Percentiles rank a stretch among this genome's conserved stretches.
phyloP scores from a whole-genome alignment of 2,113 vertebrate genomes.

The Barnardius zonarius region DNA sequence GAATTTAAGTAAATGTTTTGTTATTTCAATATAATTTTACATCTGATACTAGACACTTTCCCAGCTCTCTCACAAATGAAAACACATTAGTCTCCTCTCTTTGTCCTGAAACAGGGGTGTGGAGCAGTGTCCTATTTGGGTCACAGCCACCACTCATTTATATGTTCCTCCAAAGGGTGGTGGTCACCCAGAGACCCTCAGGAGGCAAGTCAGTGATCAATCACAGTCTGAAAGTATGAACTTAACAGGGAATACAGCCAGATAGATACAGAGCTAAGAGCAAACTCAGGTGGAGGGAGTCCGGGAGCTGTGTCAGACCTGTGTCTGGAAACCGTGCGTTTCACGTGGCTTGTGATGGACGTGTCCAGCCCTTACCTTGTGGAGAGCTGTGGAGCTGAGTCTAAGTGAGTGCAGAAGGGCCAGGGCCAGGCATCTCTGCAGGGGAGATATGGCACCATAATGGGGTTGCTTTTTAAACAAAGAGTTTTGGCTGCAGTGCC shows the following conservation, averaged over 20 bases:
- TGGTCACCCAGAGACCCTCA: not conserved
- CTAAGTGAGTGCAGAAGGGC: not conserved
- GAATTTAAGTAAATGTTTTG: constrained; percentile 30
- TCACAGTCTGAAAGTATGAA: not conserved
- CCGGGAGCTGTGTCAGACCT: not conserved
- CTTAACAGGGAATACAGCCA: not conserved
- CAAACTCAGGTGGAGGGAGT: not conserved
- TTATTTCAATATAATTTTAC: constrained; percentile 51
- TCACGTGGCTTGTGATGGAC: not conserved
- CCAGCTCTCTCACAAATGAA: not conserved
- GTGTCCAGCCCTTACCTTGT: not conserved
- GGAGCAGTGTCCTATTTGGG: not conserved
- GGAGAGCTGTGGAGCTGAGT: not conserved
- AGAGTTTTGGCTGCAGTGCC: not conserved
- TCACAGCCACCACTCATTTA: not conserved
- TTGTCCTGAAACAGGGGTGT: not conserved
- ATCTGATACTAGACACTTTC: not conserved
- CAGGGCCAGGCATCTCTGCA: not conserved
- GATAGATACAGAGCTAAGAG: not conserved
- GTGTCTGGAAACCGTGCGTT: not conserved
- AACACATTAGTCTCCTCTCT: not conserved
- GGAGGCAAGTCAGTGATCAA: not conserved
- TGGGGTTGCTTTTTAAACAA: not conserved
- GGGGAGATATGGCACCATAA: not conserved
- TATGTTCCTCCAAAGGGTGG: not conserved